These are phyloP conservation scores for Apis mellifera DNA, from an alignment of 1,140 invertebrate genomes.

Conservation along the genomic window DNA sequence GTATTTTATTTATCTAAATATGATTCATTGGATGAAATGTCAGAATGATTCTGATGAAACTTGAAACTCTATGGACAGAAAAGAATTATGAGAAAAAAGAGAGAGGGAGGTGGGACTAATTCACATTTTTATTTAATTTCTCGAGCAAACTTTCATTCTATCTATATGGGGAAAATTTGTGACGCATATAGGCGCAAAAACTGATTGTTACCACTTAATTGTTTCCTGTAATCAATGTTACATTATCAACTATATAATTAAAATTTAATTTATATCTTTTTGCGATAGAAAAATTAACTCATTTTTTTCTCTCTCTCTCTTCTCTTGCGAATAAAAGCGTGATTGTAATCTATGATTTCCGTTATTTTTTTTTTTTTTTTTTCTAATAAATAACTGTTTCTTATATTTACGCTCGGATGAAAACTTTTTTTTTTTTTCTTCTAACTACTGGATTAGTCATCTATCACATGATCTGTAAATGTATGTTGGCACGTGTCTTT, in stretches of 20 bases:
- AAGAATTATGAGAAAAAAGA: background rate
- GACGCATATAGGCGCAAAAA: slow-evolving; percentile 35
- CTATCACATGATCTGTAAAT: background rate
- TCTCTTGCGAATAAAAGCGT: background rate
- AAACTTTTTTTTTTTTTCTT: background rate
- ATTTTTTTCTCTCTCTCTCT: background rate
- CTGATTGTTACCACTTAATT: slow-evolving; percentile 31
- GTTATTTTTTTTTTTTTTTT: background rate
- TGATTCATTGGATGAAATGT: slow-evolving; percentile 49
- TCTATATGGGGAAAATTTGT: background rate
- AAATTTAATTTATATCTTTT: background rate
- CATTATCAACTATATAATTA: slow-evolving; percentile 19
- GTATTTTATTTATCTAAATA: background rate
- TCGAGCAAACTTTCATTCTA: background rate
- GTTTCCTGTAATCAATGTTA: slow-evolving; percentile 15
- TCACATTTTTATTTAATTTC: background rate
- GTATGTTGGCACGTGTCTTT: background rate
- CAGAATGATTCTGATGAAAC: slow-evolving; percentile 35
- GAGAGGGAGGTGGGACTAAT: background rate
- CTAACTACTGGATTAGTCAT: background rate
- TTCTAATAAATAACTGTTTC: background rate
- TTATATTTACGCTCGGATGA: background rate
- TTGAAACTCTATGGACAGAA: background rate
- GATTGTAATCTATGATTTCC: background rate
- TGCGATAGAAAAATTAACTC: background rate